Conservation (phyloP, 1,140 invertebrate species). For the Acarapis woodi region DNA sequence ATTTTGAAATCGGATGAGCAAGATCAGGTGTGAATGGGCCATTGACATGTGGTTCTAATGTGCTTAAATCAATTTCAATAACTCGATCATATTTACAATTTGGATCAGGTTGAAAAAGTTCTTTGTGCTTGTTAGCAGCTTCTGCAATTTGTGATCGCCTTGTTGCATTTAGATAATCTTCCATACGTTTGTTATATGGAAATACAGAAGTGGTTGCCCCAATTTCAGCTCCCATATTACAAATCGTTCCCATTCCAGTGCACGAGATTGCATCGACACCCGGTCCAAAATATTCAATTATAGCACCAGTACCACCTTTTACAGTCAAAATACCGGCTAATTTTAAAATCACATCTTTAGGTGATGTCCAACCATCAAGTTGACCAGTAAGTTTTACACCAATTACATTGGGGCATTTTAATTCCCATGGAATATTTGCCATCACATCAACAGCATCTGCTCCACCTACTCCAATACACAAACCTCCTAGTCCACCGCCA, state of each 20-base stretch:
- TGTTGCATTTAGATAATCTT: slow-evolving; percentile 73
- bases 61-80: slow-evolving; percentile 26
- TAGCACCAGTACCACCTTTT: slow-evolving; percentile 93
- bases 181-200: slow-evolving; percentile 85
- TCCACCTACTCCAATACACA: slow-evolving; percentile 97
- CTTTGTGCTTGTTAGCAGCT: slow-evolving; percentile 37
- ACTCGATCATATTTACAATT: slow-evolving; percentile 63
- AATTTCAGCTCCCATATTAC: slow-evolving; percentile 99
- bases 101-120: slow-evolving; percentile 48
- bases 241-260: slow-evolving; percentile 97
- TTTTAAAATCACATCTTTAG: slow-evolving; percentile 96
- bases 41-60: slow-evolving; percentile 85
- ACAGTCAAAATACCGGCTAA: slow-evolving; percentile 43
- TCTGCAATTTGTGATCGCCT: slow-evolving; percentile 37
- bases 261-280: slow-evolving; percentile 94
- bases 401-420: slow-evolving; percentile 93
- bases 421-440: slow-evolving; percentile 95
- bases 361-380: slow-evolving; percentile 85
- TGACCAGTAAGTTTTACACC: slow-evolving; percentile 85
- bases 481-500: slow-evolving; percentile 75
- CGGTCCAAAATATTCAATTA: slow-evolving; percentile 91
- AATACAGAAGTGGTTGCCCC: slow-evolving; percentile 96
- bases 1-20: slow-evolving; percentile 75
- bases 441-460: slow-evolving; percentile 99
- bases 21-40: slow-evolving; percentile 97